A percentile compares a stretch with the other conserved stretches of the same genome.
These are phyloP conservation scores for Vulpes lagopus DNA, from an alignment of 2,113 vertebrate genomes.

Conservation along the genomic window DNA sequence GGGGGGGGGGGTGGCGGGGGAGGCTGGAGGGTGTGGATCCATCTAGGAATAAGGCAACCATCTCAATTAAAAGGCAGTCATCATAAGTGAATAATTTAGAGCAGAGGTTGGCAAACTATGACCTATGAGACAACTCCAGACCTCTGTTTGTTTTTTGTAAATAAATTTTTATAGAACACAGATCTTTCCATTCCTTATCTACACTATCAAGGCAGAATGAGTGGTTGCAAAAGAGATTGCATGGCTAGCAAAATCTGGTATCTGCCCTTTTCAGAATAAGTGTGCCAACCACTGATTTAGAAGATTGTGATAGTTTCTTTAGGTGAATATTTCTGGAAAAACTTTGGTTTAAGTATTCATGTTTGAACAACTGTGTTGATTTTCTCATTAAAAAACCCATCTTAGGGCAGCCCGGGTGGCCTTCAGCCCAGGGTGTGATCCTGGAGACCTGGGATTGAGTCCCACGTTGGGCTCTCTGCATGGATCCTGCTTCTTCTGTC, in stretches of 20 bases:
- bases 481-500: no score
- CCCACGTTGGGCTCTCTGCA: no score
- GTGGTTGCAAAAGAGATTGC: not conserved
- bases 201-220: not conserved
- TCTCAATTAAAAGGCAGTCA: slow-evolving; percentile 10
- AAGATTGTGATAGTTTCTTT: not conserved
- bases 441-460: no score
- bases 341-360: not conserved
- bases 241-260: not conserved
- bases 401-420: not conserved
- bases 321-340: slow-evolving; percentile 5
- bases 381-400: not conserved
- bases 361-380: not conserved
- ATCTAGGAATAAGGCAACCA: not conserved
- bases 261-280: not conserved
- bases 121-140: not conserved
- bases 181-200: not conserved
- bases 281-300: not conserved
- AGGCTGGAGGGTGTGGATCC: not conserved
- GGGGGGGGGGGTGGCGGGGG: not conserved
- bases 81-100: slow-evolving; percentile 22
- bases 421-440: no score
- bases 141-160: slow-evolving; percentile 13
- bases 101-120: not conserved
- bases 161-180: not conserved